Percentiles rank a stretch among this genome's conserved stretches.
These are phyloP conservation scores for Lota lota DNA, from an alignment of 2,113 vertebrate species.

Conservation along the genomic window DNA sequence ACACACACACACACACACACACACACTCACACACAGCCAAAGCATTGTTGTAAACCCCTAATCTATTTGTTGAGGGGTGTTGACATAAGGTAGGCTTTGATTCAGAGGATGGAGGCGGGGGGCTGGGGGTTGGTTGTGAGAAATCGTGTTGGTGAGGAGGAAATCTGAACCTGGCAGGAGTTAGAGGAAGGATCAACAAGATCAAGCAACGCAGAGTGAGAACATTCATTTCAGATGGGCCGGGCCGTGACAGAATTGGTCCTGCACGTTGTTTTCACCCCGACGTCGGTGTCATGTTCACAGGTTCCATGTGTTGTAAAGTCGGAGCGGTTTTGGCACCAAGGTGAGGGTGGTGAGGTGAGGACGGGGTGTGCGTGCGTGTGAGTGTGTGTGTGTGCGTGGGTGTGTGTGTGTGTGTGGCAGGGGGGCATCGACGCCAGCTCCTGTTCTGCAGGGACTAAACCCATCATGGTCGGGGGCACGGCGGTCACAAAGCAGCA, in stretches of 20 bases:
- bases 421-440: conserved; percentile 19
- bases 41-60: conserved; percentile 24
- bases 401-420: neutral
- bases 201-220: conserved; percentile 61
- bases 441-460: conserved; percentile 50
- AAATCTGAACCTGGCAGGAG: conserved; percentile 60
- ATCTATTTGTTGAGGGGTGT: conserved; percentile 24
- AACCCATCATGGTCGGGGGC: conserved; percentile 37
- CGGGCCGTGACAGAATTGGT: conserved; percentile 61
- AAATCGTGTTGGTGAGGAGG: conserved; percentile 49
- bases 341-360: neutral
- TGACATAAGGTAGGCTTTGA: conserved; percentile 44
- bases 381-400: neutral
- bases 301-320: conserved; percentile 63
- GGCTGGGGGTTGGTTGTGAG: conserved; percentile 29
- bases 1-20: no score
- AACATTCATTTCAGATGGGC: conserved; percentile 72
- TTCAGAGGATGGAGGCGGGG: conserved; percentile 45
- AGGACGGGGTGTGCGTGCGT: neutral
- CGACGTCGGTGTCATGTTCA: conserved; percentile 59
- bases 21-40: conserved; percentile 36
- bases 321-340: conserved; percentile 63
- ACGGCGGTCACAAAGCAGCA: conserved; percentile 20
- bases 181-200: conserved; percentile 47
- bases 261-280: conserved; percentile 60